Conservation (phyloP, 2,888 invertebrate species). For the Xylota segnis region DNA sequence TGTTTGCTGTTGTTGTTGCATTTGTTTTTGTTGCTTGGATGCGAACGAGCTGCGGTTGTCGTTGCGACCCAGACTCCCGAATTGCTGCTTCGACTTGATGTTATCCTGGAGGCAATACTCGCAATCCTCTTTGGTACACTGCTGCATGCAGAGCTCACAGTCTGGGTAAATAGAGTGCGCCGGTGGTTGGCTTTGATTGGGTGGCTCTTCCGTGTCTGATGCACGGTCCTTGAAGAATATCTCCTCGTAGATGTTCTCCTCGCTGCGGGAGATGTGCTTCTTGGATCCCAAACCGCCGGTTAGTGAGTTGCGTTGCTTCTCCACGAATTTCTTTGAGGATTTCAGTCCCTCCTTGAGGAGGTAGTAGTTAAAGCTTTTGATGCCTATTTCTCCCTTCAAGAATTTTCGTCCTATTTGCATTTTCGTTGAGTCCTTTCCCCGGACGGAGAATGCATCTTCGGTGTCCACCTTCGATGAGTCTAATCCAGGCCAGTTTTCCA, state of each 20-base stretch:
- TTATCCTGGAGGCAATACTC: conserved; percentile 81
- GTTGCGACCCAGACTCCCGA: conserved; percentile 75
- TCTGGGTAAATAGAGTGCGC: conserved; percentile 80
- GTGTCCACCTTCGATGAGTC: conserved; percentile 74
- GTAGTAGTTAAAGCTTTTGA: conserved; percentile 85
- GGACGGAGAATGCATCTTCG: conserved; percentile 75
- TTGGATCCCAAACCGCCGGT: conserved; percentile 73
- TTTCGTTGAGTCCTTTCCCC: conserved; percentile 78
- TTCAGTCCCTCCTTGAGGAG: conserved; percentile 84
- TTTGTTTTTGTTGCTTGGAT: conserved; percentile 65
- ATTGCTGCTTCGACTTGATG: conserved; percentile 71
- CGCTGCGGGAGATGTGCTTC: conserved; percentile 82
- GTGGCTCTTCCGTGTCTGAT: conserved; percentile 78
- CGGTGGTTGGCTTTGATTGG: conserved; percentile 44
- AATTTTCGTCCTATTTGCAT: conserved; percentile 84
- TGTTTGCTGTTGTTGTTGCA: conserved; percentile 53
- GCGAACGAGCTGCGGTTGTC: conserved; percentile 60
- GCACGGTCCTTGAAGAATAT: conserved; percentile 83
- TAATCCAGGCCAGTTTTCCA: conserved; percentile 73
- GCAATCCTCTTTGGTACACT: conserved; percentile 83
- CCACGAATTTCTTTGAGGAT: conserved; percentile 82
- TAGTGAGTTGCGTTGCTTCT: conserved; percentile 80
- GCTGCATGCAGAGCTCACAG: conserved; percentile 83
- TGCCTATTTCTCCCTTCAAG: conserved; percentile 84
- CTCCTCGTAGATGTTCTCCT: conserved; percentile 84